These are phyloP conservation scores for Rotaria macrura DNA, from an alignment of 2,888 invertebrate genomes.

Conservation along the genomic window DNA sequence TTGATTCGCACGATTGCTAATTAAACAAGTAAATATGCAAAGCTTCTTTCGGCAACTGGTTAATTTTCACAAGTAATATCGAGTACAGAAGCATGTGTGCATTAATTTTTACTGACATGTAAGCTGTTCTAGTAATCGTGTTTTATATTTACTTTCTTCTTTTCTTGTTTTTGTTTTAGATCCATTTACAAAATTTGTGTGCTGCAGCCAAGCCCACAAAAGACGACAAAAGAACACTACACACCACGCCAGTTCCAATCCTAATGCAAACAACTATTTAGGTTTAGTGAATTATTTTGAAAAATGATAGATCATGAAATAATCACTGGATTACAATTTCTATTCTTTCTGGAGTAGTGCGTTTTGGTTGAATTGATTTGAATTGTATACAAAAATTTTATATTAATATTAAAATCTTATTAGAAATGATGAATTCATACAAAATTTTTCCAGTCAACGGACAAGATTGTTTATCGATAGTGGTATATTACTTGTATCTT, in stretches of 20 bases:
- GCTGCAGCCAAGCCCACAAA: background rate
- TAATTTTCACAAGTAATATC: background rate
- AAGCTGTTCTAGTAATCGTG: background rate
- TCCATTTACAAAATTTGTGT: background rate
- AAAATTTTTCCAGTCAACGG: too few species aligned
- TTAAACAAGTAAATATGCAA: background rate
- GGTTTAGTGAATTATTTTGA: too few species aligned
- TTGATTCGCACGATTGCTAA: background rate
- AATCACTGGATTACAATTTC: too few species aligned
- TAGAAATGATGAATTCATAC: too few species aligned
- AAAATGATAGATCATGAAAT: too few species aligned
- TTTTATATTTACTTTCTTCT: background rate
- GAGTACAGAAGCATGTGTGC: background rate
- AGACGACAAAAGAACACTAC: background rate
- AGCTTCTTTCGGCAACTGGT: background rate
- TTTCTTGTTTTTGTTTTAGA: background rate
- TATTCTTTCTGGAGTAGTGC: too few species aligned
- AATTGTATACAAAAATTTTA: too few species aligned
- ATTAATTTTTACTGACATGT: background rate
- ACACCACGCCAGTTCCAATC: background rate
- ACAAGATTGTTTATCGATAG: too few species aligned
- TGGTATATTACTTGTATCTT: too few species aligned
- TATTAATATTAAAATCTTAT: too few species aligned
- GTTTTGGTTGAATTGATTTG: too few species aligned
- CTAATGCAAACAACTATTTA: too few species aligned